Evolutionary conservation across 2,888 invertebrate species (phyloP).

Genomic region (Eristalis tenax): DNA sequence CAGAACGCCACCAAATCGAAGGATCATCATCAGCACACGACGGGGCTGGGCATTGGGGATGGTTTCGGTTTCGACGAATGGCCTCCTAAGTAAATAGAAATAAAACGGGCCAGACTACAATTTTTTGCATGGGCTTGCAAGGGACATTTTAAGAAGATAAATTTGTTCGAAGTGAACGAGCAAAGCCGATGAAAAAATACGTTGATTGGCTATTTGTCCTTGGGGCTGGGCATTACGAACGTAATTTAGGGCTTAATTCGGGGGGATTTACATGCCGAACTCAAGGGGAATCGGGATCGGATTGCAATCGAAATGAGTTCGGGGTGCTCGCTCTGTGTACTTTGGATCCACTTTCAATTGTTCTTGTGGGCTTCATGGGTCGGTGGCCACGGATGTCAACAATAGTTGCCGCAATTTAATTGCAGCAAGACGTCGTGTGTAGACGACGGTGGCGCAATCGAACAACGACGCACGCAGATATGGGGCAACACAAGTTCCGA

Average conservation of each 20-base stretch:
- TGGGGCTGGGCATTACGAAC: conserved; percentile 48
- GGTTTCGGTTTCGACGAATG: conserved; percentile 60
- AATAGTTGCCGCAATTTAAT: no score
- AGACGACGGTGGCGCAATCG: no score
- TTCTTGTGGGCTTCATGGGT: no score
- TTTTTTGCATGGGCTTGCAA: conserved; percentile 2
- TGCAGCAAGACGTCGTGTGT: no score
- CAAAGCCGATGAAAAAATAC: conserved; percentile 28
- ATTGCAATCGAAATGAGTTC: background rate
- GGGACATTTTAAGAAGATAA: conserved; percentile 45
- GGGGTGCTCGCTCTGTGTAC: background rate
- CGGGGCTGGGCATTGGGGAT: conserved; percentile 15
- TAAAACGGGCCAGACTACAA: background rate
- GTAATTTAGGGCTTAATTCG: conserved; percentile 55
- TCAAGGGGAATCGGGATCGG: background rate
- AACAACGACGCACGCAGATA: no score
- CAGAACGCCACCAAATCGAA: conserved; percentile 66
- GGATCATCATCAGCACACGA: conserved; percentile 65
- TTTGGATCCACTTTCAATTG: background rate
- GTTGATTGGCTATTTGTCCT: conserved; percentile 65
- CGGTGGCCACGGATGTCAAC: no score
- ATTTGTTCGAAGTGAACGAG: background rate
- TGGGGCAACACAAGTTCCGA: no score
- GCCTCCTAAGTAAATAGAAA: conserved; percentile 65
- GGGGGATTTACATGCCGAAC: conserved; percentile 8